Percentiles rank a stretch among this genome's conserved stretches.
phyloP scores from a whole-genome alignment of 30 jellyfish, hydroid and myxozoan species.

The Aurelia sp. region DNA sequence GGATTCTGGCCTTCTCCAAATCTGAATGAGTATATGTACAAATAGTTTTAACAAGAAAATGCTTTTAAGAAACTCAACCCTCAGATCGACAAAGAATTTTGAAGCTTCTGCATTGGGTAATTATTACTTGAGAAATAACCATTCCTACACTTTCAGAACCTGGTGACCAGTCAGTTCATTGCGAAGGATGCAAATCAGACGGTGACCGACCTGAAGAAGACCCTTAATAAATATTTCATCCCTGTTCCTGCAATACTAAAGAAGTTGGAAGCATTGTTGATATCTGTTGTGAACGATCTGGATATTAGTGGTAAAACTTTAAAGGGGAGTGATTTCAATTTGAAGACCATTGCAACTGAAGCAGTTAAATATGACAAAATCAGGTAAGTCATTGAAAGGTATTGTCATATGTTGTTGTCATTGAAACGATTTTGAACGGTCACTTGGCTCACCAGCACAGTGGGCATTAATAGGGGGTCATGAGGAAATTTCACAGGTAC shows the following conservation, averaged over 20 bases:
- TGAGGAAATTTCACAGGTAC: no score
- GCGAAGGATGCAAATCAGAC: slow-evolving; percentile 59
- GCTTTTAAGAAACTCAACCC: no score
- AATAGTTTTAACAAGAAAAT: no score
- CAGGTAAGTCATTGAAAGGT: slow-evolving; percentile 41
- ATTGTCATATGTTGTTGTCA: not conserved
- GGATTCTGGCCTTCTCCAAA: no score
- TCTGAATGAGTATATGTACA: no score
- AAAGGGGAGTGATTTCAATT: slow-evolving; percentile 73
- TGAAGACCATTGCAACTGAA: slow-evolving; percentile 62
- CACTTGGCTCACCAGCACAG: no score
- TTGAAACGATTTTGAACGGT: no score
- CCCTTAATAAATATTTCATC: slow-evolving; percentile 12
- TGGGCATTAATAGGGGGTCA: no score
- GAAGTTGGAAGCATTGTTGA: not conserved
- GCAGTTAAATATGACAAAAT: slow-evolving; percentile 61
- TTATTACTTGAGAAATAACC: no score
- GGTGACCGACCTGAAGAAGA: slow-evolving; percentile 25
- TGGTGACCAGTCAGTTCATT: slow-evolving; percentile 59
- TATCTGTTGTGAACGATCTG: not conserved
- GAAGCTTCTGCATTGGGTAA: no score
- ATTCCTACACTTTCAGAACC: slow-evolving; percentile 34
- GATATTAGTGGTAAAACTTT: slow-evolving; percentile 42
- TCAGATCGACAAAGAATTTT: no score
- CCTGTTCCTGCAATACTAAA: slow-evolving; percentile 43